Conservation (phyloP, 2,888 invertebrate species). For the Melipona beecheii region DNA sequence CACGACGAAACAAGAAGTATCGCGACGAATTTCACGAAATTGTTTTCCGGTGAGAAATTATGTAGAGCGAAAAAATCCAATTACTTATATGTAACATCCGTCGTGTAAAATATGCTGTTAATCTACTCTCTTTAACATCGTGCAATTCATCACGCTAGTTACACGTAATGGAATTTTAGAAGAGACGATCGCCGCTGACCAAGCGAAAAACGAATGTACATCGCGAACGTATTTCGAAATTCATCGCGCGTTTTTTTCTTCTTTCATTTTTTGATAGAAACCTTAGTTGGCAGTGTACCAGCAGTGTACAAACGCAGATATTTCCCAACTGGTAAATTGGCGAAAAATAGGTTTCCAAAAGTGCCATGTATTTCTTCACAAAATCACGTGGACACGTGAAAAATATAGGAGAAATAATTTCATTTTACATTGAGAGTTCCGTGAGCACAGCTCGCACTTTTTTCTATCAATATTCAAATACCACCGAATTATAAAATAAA, state of each 20-base stretch:
- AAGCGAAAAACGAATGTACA: background rate
- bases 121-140: background rate
- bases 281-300: too few relatives aligned
- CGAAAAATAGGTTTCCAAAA: too few relatives aligned
- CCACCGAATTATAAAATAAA: too few relatives aligned
- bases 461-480: too few relatives aligned
- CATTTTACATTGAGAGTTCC: too few relatives aligned
- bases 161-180: background rate
- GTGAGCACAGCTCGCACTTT: too few relatives aligned
- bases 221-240: background rate
- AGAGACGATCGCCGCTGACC: background rate
- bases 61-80: slow-evolving; percentile 1
- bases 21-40: background rate
- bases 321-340: too few relatives aligned
- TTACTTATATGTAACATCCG: background rate
- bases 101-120: background rate
- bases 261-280: background rate
- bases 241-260: background rate
- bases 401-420: too few relatives aligned
- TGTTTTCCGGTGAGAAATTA: background rate
- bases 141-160: background rate
- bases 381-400: too few relatives aligned
- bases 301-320: too few relatives aligned
- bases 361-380: too few relatives aligned
- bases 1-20: too few relatives aligned